Evolutionary conservation across 1,140 invertebrate species (phyloP).

Genomic region (Holcopasites calliopsidis): DNA sequence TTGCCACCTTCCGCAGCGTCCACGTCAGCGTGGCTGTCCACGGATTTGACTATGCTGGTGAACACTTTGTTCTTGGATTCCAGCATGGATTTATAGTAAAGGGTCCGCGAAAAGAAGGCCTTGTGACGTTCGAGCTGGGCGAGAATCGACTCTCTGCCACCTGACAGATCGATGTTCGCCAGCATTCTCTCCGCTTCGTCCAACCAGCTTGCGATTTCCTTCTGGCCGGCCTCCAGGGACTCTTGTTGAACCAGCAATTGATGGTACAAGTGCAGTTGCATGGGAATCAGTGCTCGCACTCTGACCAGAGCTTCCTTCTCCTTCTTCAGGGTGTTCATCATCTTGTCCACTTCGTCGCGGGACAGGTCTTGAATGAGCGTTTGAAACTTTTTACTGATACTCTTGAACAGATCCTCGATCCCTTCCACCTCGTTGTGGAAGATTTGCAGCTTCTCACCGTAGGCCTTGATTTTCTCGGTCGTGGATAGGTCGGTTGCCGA

Average conservation of each 20-base stretch:
- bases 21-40: constrained; percentile 84
- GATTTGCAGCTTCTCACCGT: constrained; percentile 89
- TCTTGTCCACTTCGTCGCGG: constrained; percentile 92
- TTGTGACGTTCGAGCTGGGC: constrained; percentile 91
- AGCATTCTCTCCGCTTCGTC: constrained; percentile 90
- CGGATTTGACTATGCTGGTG: constrained; percentile 90
- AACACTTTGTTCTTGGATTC: constrained; percentile 98
- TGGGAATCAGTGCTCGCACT: constrained; percentile 89
- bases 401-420: constrained; percentile 94
- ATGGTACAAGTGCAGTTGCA: constrained; percentile 89
- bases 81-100: constrained; percentile 95
- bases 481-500: constrained; percentile 85
- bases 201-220: constrained; percentile 92
- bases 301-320: constrained; percentile 92
- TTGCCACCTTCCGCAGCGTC: constrained; percentile 86
- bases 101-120: constrained; percentile 91
- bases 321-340: constrained; percentile 93
- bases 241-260: constrained; percentile 94
- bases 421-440: constrained; percentile 90
- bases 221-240: constrained; percentile 91
- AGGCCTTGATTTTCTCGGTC: constrained; percentile 88
- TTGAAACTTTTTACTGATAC: constrained; percentile 94
- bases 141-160: constrained; percentile 87
- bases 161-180: constrained; percentile 82
- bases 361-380: constrained; percentile 93